phyloP scores from a whole-genome alignment of 2,888 invertebrate species.

The Amiota mariae region DNA sequence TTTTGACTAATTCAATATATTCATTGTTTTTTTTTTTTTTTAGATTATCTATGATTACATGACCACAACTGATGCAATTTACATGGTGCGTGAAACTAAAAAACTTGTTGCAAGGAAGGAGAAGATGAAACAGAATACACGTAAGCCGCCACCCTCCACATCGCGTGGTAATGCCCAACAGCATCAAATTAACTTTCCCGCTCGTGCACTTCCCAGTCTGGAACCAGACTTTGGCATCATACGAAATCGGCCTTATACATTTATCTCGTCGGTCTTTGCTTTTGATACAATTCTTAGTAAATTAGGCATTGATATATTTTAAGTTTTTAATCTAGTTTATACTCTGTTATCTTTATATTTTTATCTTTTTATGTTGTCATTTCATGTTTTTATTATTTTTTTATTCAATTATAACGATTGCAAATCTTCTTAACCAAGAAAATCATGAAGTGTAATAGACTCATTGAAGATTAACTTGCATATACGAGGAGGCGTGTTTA shows the following conservation, averaged over 20 bases:
- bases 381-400: background rate
- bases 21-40: background rate
- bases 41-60: slow-evolving; percentile 72
- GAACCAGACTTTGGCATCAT: slow-evolving; percentile 73
- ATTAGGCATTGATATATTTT: slow-evolving; percentile 65
- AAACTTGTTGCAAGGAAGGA: slow-evolving; percentile 73
- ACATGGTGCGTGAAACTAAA: slow-evolving; percentile 72
- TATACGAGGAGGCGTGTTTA: too few relatives aligned
- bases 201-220: slow-evolving; percentile 66
- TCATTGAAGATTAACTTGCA: too few relatives aligned
- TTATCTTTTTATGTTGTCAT: background rate
- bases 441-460: too few relatives aligned
- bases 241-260: slow-evolving; percentile 69
- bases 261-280: slow-evolving; percentile 72
- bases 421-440: too few relatives aligned
- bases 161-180: slow-evolving; percentile 43
- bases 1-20: background rate
- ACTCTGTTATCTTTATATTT: background rate
- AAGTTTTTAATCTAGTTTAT: slow-evolving; percentile 17
- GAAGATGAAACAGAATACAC: slow-evolving; percentile 72
- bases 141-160: slow-evolving; percentile 54
- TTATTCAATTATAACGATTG: background rate
- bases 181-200: slow-evolving; percentile 54
- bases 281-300: slow-evolving; percentile 71
- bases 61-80: slow-evolving; percentile 71